Conservation (phyloP, 2,888 invertebrate species). For the Clusia tigrina region DNA sequence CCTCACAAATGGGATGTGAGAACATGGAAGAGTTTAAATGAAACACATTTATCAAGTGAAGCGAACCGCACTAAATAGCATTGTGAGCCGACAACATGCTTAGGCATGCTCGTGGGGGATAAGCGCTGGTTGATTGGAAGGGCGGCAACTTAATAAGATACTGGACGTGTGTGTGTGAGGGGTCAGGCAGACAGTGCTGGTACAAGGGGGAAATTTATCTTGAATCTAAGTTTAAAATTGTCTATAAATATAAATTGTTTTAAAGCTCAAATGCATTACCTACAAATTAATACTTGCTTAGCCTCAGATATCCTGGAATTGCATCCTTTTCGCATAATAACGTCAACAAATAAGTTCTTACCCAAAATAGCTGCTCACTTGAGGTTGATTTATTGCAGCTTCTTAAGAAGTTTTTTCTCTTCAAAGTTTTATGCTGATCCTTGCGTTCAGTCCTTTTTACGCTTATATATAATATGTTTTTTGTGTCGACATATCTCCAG, state of each 20-base stretch:
- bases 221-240: too few species aligned
- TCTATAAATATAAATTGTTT: too few species aligned
- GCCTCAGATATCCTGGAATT: background rate
- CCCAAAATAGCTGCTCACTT: slow-evolving; percentile 5
- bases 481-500: slow-evolving; percentile 1
- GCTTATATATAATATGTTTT: background rate
- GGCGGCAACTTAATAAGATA: background rate
- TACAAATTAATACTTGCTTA: too few species aligned
- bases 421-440: background rate
- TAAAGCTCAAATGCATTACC: background rate
- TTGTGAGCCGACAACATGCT: slow-evolving; percentile 11
- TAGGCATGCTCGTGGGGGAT: slow-evolving; percentile 4
- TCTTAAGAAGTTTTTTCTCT: background rate
- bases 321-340: slow-evolving; percentile 1
- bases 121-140: background rate
- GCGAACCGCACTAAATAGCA: slow-evolving; percentile 17
- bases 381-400: slow-evolving; percentile 15
- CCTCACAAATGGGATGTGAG: background rate
- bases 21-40: slow-evolving; percentile 18
- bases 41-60: slow-evolving; percentile 22
- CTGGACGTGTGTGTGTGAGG: background rate
- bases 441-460: background rate
- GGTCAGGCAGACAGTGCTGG: too few species aligned
- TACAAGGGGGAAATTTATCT: too few species aligned
- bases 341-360: slow-evolving; percentile 14